Evolutionary conservation across 2,113 vertebrate genomes (phyloP).

Genomic region (Macaca nemestrina): DNA sequence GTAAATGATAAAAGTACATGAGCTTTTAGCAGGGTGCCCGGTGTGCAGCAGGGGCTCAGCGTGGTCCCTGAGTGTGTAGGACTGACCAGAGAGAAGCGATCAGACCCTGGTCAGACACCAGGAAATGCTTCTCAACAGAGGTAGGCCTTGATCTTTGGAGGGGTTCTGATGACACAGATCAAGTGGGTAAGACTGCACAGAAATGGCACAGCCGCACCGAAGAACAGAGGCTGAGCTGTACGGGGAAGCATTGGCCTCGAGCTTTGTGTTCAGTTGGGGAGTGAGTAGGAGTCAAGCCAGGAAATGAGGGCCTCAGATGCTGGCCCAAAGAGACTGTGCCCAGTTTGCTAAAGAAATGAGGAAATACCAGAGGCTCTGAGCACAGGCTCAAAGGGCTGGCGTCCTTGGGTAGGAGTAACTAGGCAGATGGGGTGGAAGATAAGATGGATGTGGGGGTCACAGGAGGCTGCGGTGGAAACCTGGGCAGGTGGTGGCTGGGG

Average conservation of each 20-base stretch:
- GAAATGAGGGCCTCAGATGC: not conserved
- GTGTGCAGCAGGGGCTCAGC: not conserved
- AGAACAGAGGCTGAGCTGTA: not conserved
- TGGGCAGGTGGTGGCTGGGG: not conserved
- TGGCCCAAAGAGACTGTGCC: not conserved
- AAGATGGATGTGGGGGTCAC: not conserved
- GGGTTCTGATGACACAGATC: not conserved
- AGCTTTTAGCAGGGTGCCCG: not conserved
- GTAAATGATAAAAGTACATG: not conserved
- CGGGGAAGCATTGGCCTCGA: not conserved
- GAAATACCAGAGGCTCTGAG: not conserved
- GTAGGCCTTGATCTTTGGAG: not conserved
- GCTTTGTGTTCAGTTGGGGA: not conserved
- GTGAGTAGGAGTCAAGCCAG: not conserved
- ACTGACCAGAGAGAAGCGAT: not conserved
- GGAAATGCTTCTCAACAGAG: not conserved
- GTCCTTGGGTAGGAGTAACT: not conserved
- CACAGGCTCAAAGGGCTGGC: not conserved
- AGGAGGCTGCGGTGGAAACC: not conserved
- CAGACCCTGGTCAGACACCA: not conserved
- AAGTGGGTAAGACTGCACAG: not conserved
- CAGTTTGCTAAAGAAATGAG: not conserved
- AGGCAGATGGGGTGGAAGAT: not conserved
- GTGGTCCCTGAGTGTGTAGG: fast-evolving
- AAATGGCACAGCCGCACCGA: not conserved